phyloP scores from a whole-genome alignment of 2,888 invertebrate genomes.

The Trichogramma dendrolimi region DNA sequence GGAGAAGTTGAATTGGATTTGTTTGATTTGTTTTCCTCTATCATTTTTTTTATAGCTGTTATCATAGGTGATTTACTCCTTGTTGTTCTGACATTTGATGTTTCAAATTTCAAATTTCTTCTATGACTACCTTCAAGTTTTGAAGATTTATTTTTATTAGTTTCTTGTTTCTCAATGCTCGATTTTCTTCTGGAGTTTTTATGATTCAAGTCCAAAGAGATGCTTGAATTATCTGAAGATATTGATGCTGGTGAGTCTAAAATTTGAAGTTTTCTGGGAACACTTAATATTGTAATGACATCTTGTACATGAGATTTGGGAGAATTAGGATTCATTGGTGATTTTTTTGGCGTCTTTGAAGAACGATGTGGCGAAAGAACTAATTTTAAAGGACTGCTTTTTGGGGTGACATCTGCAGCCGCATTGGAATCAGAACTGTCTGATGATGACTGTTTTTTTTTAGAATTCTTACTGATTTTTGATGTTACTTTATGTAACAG shows the following conservation, averaged over 20 bases:
- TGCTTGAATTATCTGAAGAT: conserved; percentile 28
- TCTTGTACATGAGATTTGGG: conserved; percentile 36
- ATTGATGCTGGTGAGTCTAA: conserved; percentile 28
- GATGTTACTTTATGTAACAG: background rate
- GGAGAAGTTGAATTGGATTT: too few species aligned
- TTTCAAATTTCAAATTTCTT: too few species aligned
- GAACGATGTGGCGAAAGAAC: conserved; percentile 38
- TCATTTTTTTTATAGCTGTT: too few species aligned
- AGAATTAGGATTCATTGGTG: conserved; percentile 38
- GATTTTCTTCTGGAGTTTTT: background rate
- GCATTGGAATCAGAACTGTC: conserved; percentile 11
- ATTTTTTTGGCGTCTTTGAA: conserved; percentile 39
- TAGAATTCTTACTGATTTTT: conserved; percentile 21
- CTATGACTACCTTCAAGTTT: too few species aligned
- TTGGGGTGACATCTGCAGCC: conserved; percentile 34
- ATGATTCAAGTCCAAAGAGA: conserved; percentile 16
- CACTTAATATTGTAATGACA: conserved; percentile 33
- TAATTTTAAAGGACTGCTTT: conserved; percentile 39
- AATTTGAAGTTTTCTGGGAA: conserved; percentile 36
- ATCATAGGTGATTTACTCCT: too few species aligned
- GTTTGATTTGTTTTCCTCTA: too few species aligned
- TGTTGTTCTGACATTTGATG: too few species aligned
- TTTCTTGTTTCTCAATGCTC: background rate
- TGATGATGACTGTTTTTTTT: conserved; percentile 7
- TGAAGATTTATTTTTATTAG: conserved; percentile 9